Conservation (phyloP, 2,888 invertebrate species). For the Luperina nickerlii region DNA sequence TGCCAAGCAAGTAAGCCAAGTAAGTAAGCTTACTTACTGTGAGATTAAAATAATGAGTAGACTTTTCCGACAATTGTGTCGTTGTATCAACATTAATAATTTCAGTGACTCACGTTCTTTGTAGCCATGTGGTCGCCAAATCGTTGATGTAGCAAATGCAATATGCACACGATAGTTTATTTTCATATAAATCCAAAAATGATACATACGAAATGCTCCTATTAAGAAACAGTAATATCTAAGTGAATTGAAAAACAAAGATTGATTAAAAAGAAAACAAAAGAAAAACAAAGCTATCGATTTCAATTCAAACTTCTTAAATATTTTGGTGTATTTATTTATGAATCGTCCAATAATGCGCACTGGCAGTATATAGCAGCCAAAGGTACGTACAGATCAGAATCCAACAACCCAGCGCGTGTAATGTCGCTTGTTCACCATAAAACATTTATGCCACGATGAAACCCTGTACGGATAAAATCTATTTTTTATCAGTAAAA, state of each 20-base stretch:
- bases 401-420: slow-evolving; percentile 58
- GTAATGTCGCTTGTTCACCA: slow-evolving; percentile 70
- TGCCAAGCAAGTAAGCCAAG: too few relatives aligned
- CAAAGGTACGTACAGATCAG: slow-evolving; percentile 54
- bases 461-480: slow-evolving; percentile 69
- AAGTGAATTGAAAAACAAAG: background rate
- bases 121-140: background rate
- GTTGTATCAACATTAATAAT: background rate
- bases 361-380: slow-evolving; percentile 45
- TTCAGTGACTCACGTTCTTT: background rate
- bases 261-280: background rate
- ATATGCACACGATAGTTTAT: background rate
- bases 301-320: slow-evolving; percentile 47
- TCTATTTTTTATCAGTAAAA: slow-evolving; percentile 74
- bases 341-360: slow-evolving; percentile 40
- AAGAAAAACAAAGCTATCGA: slow-evolving; percentile 14
- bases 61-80: background rate
- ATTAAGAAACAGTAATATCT: background rate
- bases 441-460: slow-evolving; percentile 67
- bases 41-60: background rate
- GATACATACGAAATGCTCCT: background rate
- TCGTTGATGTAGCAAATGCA: background rate
- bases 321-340: slow-evolving; percentile 57
- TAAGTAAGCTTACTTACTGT: background rate
- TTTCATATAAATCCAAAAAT: background rate